phyloP scores from a whole-genome alignment of 1,140 invertebrate genomes.

The Tetramorium simillimum region DNA sequence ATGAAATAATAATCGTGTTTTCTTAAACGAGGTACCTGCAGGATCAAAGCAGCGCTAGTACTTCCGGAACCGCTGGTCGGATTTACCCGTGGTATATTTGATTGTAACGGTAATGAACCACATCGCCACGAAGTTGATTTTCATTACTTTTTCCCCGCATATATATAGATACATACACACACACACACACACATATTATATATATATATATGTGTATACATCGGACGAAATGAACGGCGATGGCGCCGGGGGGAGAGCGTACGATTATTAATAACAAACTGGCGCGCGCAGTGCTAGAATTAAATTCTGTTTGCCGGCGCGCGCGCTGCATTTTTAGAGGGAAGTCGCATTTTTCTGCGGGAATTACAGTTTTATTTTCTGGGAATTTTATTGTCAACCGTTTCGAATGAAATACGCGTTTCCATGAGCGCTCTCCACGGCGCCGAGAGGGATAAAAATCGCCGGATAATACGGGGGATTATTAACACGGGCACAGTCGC shows the following conservation, averaged over 20 bases:
- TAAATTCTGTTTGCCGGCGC: conserved; percentile 48
- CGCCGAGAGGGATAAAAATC: conserved; percentile 51
- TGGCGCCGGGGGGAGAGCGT: background rate
- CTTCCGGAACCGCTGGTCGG: background rate
- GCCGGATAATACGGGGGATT: conserved; percentile 56
- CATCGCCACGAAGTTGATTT: conserved; percentile 31
- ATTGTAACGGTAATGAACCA: conserved; percentile 47
- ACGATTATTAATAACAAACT: conserved; percentile 58
- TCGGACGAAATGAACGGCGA: conserved; percentile 11
- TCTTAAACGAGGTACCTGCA: conserved; percentile 18
- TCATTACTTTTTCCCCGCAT: conserved; percentile 27
- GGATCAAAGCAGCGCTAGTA: conserved; percentile 30
- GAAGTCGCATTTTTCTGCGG: conserved; percentile 43
- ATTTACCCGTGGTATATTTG: conserved; percentile 16
- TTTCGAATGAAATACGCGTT: conserved; percentile 57
- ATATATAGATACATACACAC: background rate
- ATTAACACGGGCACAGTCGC: conserved; percentile 49
- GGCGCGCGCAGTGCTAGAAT: conserved; percentile 36
- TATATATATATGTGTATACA: background rate
- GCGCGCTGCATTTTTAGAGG: conserved; percentile 50
- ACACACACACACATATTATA: background rate
- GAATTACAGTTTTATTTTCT: conserved; percentile 60
- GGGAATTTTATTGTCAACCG: conserved; percentile 61
- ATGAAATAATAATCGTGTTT: conserved; percentile 56
- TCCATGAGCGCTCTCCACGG: conserved; percentile 31